Evolutionary conservation across 2,113 vertebrate species (phyloP), one percentile per base, ranked within the genome.

Genomic region (Nothocercus julius): DNA sequence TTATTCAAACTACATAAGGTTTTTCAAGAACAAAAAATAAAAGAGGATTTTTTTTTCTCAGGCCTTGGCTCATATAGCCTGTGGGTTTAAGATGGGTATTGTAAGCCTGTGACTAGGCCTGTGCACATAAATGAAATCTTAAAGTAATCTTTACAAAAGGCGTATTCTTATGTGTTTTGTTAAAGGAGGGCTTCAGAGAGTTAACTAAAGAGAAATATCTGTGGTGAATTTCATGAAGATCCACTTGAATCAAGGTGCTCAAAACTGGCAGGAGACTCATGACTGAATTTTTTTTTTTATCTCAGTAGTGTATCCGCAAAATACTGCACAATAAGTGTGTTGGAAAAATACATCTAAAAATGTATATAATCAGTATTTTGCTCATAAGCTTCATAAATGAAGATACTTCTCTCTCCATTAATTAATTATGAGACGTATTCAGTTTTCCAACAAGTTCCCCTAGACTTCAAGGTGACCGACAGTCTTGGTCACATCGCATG

Each of bases 1-100:
- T 88, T 86, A 87, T 93, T 96, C 79, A 91, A 91, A 91, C 82
- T 89, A 27, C 30, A 51, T 11, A 68, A 89, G 69, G 47, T 80
- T 95, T 94, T 67, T 59, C 81, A 79, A 85, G 77, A 93, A 74
- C 0, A 1, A 83, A 85, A 58, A 32, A 87, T 63, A 74, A 66
- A 92, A 76, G 63, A 77, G 58, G 20, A n/a, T 13, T 45, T 3
- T 3, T 49, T 73, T 77, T 53, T 74, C 70, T 49, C 22, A 54
- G 58, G 18, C 56, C 24, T 21, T 80, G 53, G n/a, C 85, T 94
- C 63, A 83, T 76, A 90, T 80, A 85, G 34, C 62, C n/a, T 2
- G 0, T 59, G 74, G 72, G 86, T 27, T 91, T 84, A 53, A 67
- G 24, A 4, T 2, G 68, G 61, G 85, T 77, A 22, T 32, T 81